Conservation (phyloP, 2,888 invertebrate species). For the Drosophila antonietae region DNA sequence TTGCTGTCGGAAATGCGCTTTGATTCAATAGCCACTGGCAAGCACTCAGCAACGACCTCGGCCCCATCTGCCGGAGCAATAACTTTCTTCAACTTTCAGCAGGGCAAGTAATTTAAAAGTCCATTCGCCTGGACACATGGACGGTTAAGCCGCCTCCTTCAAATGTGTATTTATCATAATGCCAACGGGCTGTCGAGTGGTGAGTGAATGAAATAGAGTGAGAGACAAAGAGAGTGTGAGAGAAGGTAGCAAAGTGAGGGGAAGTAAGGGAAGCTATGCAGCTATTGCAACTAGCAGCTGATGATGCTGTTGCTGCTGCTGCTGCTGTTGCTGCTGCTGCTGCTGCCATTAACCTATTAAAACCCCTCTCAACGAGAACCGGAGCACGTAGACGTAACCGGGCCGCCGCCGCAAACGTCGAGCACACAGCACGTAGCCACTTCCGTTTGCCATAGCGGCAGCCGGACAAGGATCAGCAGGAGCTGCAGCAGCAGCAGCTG, state of each 20-base stretch:
- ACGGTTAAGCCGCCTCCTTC: conserved; percentile 31
- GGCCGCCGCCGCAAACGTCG: conserved; percentile 51
- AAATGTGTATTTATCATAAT: conserved; percentile 77
- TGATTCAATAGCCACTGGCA: conserved; percentile 66
- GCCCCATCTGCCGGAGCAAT: conserved; percentile 12
- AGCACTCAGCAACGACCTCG: conserved; percentile 29
- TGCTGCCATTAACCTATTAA: conserved; percentile 75
- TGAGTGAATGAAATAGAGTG: neutral
- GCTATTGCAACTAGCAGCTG: conserved; percentile 12
- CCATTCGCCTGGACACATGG: conserved; percentile 45
- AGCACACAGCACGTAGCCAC: conserved; percentile 73
- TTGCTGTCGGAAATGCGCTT: conserved; percentile 66
- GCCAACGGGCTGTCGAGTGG: conserved; percentile 47
- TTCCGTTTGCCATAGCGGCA: conserved; percentile 51
- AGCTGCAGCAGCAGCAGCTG: conserved; percentile 8
- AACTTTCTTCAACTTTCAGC: conserved; percentile 33
- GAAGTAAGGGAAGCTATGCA: neutral
- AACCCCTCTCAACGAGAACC: conserved; percentile 58
- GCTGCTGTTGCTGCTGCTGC: conserved; percentile 46
- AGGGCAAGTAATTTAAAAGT: conserved; percentile 70
- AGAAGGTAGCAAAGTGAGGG: neutral
- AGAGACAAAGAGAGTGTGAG: neutral
- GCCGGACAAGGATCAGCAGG: conserved; percentile 20
- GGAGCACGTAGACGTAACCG: conserved; percentile 64
- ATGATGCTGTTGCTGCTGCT: conserved; percentile 29